Percentiles rank a stretch among this genome's conserved stretches.
Evolutionary conservation across 1,140 invertebrate genomes (phyloP).

Genomic region (Drosophila kanapiae): DNA sequence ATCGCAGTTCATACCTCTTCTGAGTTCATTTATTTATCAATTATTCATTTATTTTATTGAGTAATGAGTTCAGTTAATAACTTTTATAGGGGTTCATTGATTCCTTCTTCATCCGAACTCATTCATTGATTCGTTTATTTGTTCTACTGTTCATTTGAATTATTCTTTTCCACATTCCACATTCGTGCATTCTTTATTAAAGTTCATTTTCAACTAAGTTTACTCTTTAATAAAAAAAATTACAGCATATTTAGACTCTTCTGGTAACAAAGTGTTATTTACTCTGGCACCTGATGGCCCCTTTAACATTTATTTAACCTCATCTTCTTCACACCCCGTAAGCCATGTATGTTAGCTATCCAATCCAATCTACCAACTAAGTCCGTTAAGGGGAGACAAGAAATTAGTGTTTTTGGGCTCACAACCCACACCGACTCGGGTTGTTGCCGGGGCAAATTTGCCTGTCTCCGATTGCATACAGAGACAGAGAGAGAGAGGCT

Average conservation of each 20-base stretch:
- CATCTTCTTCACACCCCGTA: slow-evolving; percentile 5
- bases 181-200: no score
- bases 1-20: no score
- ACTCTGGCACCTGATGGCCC: neutral
- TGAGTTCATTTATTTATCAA: no score
- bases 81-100: no score
- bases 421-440: slow-evolving; percentile 17
- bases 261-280: neutral
- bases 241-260: neutral
- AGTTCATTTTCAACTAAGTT: neutral
- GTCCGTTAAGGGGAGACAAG: slow-evolving; percentile 6
- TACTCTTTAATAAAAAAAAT: neutral
- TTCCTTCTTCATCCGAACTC: no score
- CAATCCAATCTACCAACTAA: slow-evolving; percentile 13
- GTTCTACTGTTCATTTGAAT: no score
- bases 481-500: slow-evolving; percentile 1
- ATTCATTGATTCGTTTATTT: no score
- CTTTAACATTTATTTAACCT: slow-evolving; percentile 16
- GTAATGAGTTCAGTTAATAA: no score
- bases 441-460: slow-evolving; percentile 14
- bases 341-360: neutral
- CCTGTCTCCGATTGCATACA: slow-evolving; percentile 39
- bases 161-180: no score
- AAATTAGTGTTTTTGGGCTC: slow-evolving; percentile 23
- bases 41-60: neutral